Conservation (phyloP, 1,140 invertebrate genomes). For the Zeugodacus cucurbitae region DNA sequence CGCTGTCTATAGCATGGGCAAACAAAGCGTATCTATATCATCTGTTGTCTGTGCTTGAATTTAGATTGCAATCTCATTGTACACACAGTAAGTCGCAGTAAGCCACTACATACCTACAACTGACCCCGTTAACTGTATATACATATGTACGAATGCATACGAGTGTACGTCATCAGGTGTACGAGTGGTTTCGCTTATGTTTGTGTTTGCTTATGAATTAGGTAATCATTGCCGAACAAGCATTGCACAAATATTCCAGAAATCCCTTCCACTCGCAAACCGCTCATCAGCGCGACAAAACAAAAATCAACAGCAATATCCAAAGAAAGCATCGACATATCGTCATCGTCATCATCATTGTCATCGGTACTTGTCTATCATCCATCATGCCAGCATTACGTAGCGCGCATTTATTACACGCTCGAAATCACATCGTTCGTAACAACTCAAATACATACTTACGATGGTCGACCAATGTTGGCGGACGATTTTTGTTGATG, state of each 20-base stretch:
- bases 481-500: not conserved
- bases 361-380: not conserved
- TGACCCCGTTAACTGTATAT: not conserved
- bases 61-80: not conserved
- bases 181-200: not conserved
- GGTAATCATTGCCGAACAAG: conserved; percentile 24
- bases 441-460: not conserved
- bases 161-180: not conserved
- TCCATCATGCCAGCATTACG: not conserved
- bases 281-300: not conserved
- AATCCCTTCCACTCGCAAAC: not conserved
- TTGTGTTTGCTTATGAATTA: conserved; percentile 28
- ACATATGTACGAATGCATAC: not conserved
- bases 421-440: not conserved
- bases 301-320: not conserved
- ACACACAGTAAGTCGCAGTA: not conserved
- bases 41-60: not conserved
- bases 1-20: not conserved
- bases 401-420: not conserved
- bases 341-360: not conserved
- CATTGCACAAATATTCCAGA: conserved; percentile 3
- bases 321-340: not conserved
- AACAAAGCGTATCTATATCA: too few species aligned
- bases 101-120: not conserved
- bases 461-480: not conserved